phyloP scores from a whole-genome alignment of 92 coral and sea anemone genomes.

The Phenganax stokvisi region DNA sequence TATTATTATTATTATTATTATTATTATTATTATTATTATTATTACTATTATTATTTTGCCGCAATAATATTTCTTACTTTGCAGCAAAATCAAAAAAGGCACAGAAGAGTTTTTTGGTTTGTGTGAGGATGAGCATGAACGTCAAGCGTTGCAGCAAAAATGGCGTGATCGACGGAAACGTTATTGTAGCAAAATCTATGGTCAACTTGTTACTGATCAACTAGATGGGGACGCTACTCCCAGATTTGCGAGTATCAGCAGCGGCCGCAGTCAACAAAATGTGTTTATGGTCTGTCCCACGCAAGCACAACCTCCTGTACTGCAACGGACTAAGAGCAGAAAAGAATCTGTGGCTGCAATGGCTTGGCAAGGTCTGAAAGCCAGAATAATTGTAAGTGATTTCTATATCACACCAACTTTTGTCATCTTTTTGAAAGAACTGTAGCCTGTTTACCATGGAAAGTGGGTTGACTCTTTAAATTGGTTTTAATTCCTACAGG shows the following conservation, averaged over 20 bases:
- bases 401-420: neutral
- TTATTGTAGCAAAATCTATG: constrained; percentile 81
- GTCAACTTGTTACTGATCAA: constrained; percentile 53
- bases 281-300: constrained; percentile 28
- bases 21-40: too few species aligned
- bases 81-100: constrained; percentile 83
- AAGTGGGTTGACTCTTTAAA: neutral
- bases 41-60: neutral
- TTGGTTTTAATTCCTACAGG: constrained; percentile 6
- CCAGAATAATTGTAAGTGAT: constrained; percentile 48
- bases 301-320: constrained; percentile 22
- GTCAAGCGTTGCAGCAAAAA: constrained; percentile 58
- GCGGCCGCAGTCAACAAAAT: constrained; percentile 58
- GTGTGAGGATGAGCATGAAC: constrained; percentile 80
- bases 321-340: constrained; percentile 73
- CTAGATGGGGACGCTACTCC: constrained; percentile 61
- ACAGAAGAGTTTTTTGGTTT: constrained; percentile 90
- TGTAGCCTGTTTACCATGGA: neutral
- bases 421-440: constrained; percentile 36
- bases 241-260: constrained; percentile 43
- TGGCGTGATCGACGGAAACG: constrained; percentile 80
- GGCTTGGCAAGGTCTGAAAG: constrained; percentile 87
- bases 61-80: neutral
- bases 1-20: too few species aligned
- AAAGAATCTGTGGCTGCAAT: constrained; percentile 86